Evolutionary conservation across 2,888 invertebrate genomes (phyloP), one percentile per base, ranked within the genome.

Genomic region (Pseudococcus viburni): DNA sequence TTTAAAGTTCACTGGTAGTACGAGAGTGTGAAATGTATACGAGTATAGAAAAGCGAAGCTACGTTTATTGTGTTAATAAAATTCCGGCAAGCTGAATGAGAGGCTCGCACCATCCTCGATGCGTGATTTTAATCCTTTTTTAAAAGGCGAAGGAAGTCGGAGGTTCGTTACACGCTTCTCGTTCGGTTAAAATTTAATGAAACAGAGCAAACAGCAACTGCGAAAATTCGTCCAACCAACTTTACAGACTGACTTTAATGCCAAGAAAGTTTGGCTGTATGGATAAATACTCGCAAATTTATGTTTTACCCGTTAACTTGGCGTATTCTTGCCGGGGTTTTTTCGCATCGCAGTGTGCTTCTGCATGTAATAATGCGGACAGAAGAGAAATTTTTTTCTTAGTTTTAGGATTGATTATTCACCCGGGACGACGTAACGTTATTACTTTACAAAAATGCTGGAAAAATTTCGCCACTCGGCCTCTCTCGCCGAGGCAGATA

Each of bases 161-260:
- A 83, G 80, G 80, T 83, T 83, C 46, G 80, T 46, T 46, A 83
- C 77, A 77, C 17, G 80, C 19, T 83, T 83, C 33, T 42, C 42
- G 46, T 83, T 83, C 46, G 80, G 80, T 83, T 83, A 83, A 83
- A 83, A 46, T 83, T 83, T 83, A 83, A 83, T 83, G 80, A 83
- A 83, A 83, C 46, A 46, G 42, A 42, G 80, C 80, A 83, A 83
- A 83, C 46, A 46, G 80, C 80, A 83, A 83, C 80, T 83, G 80
- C 46, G 46, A 42, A 46, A 64, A 83, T 42, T 42, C 46, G 80
- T 83, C 80, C 80, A 83, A 46, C 6, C 80, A 83, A 83, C 80
- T 83, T 83, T 83, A 46, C 80, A 83, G 46, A 83, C 80, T 46
- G 46, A 46, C 80, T 83, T n/a, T 83, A 83, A 83, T 83, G 80